phyloP scores from a whole-genome alignment of 1,140 invertebrate genomes.

The Temnothorax curvispinosus region DNA sequence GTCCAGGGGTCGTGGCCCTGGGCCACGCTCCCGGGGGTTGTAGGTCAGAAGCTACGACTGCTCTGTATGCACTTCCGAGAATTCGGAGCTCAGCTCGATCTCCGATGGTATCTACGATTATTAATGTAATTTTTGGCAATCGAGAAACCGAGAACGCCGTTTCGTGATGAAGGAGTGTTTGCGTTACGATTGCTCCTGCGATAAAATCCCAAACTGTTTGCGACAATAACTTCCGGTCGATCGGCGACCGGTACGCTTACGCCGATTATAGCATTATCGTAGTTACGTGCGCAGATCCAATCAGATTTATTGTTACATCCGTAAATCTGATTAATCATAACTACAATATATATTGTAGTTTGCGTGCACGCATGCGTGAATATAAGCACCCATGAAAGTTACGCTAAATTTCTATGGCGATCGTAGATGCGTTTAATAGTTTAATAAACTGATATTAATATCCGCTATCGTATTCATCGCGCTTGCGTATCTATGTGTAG shows the following conservation, averaged over 20 bases:
- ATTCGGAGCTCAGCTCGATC: conserved; percentile 19
- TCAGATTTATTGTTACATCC: conserved; percentile 71
- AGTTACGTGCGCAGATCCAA: conserved; percentile 56
- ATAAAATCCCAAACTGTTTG: conserved; percentile 36
- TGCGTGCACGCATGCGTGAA: conserved; percentile 20
- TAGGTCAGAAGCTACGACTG: conserved; percentile 68
- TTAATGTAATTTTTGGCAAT: conserved; percentile 24
- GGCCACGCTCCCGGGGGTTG: conserved; percentile 58
- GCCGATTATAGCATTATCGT: conserved; percentile 64
- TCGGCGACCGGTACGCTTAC: conserved; percentile 39
- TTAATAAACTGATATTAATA: conserved; percentile 47
- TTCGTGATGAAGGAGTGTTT: neutral
- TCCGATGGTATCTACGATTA: neutral
- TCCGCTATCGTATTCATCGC: conserved; percentile 7
- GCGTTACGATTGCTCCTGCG: conserved; percentile 33
- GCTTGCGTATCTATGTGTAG: too few relatives aligned
- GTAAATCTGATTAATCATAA: conserved; percentile 74
- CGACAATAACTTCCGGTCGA: conserved; percentile 60
- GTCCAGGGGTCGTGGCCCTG: conserved; percentile 64
- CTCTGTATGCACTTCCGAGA: conserved; percentile 53
- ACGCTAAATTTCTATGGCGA: conserved; percentile 13
- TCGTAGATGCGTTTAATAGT: conserved; percentile 5
- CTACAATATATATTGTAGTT: conserved; percentile 58
- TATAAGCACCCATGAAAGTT: conserved; percentile 19
- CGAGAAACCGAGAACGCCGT: too few relatives aligned